A percentile compares a stretch with the other conserved stretches of the same genome.
Conservation (phyloP, 2,888 invertebrate genomes). For the Shargacucullia verbasci region DNA sequence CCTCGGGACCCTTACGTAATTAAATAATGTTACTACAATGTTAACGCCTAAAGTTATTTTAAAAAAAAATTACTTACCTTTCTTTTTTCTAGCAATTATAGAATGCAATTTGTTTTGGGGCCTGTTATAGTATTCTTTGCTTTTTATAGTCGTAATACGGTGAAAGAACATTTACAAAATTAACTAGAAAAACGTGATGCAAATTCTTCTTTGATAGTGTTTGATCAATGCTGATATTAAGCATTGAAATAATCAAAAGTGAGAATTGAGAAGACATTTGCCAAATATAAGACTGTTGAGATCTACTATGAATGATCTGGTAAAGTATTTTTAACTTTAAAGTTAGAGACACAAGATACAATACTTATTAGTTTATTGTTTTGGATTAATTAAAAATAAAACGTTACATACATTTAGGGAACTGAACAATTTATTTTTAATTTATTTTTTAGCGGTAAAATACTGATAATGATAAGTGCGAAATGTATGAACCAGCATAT, state of each 20-base stretch:
- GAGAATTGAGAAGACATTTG: constrained; percentile 16
- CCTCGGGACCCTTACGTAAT: no score
- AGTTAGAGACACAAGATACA: constrained; percentile 3
- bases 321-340: constrained; percentile 6
- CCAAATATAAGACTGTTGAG: constrained; percentile 40
- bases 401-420: background rate
- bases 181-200: no score
- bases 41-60: no score
- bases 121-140: no score
- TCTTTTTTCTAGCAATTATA: no score
- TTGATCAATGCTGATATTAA: background rate
- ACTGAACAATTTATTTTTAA: background rate
- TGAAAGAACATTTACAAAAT: no score
- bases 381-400: no score
- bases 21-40: no score
- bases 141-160: no score
- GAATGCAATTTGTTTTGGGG: no score
- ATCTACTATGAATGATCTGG: constrained; percentile 27
- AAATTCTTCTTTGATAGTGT: no score
- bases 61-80: no score
- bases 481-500: constrained; percentile 5
- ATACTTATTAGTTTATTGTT: background rate
- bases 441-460: constrained; percentile 10
- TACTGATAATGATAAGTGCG: constrained; percentile 13
- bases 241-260: background rate